Conservation (phyloP, 1,140 invertebrate genomes). For the Megalopta genalis region DNA sequence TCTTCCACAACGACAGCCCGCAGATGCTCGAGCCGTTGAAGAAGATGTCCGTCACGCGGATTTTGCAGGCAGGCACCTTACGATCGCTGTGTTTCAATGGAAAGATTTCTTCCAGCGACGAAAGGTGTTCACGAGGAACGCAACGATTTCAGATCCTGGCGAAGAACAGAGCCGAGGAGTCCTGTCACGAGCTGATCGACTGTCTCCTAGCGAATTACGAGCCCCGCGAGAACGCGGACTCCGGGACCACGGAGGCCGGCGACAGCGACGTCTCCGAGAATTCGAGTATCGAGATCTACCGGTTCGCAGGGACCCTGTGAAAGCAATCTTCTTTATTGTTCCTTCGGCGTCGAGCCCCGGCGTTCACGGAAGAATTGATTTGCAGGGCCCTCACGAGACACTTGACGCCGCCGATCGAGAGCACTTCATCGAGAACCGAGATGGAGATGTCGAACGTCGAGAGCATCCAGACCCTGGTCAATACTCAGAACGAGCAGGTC, state of each 20-base stretch:
- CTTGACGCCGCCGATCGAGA: constrained; percentile 63
- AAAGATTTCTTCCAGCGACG: no score
- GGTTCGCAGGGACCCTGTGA: constrained; percentile 47
- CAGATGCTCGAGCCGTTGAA: constrained; percentile 80
- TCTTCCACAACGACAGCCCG: constrained; percentile 81
- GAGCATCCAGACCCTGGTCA: constrained; percentile 77
- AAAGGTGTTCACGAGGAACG: not conserved
- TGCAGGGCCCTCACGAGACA: constrained; percentile 67
- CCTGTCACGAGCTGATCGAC: constrained; percentile 80
- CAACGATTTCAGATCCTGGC: constrained; percentile 75
- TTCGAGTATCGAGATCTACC: constrained; percentile 81
- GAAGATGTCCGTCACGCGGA: constrained; percentile 80
- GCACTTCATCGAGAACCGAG: constrained; percentile 32
- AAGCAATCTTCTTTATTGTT: not conserved
- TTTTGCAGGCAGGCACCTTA: constrained; percentile 69
- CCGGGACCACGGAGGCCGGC: constrained; percentile 19
- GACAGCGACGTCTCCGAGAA: constrained; percentile 79
- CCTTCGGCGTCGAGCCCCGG: not conserved
- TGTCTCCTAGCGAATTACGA: constrained; percentile 76
- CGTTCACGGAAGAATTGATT: constrained; percentile 20
- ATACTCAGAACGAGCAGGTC: constrained; percentile 77
- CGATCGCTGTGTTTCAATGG: no score
- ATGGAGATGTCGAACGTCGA: constrained; percentile 66
- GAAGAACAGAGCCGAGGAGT: constrained; percentile 78
- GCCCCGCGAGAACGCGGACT: constrained; percentile 54